Conservation (phyloP, 2,113 vertebrate genomes). For the Anoura caudifer region DNA sequence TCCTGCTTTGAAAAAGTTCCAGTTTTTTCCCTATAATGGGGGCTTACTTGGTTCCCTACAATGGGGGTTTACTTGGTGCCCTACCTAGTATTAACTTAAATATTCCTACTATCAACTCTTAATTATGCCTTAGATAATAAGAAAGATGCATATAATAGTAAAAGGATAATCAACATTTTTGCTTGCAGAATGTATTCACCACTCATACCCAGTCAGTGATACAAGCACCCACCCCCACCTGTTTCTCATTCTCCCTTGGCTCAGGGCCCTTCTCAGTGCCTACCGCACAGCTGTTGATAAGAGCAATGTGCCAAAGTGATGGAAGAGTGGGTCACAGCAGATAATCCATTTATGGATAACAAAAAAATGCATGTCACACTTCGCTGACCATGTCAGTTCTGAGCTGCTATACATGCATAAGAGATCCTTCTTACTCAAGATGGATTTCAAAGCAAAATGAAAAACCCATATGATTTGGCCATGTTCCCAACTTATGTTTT, state of each 20-base stretch:
- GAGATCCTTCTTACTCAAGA: conserved; percentile 11
- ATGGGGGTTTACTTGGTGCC: neutral
- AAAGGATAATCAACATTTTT: neutral
- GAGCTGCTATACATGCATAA: neutral
- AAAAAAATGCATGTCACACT: conserved; percentile 51
- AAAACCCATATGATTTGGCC: neutral
- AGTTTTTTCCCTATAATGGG: neutral
- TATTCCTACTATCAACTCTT: neutral
- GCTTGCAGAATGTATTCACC: neutral
- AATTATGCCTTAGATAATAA: neutral
- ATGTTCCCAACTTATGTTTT: neutral
- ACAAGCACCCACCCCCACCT: neutral
- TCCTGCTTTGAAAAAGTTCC: neutral
- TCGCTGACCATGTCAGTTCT: conserved; percentile 36
- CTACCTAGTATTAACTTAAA: neutral
- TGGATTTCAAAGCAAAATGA: conserved; percentile 27
- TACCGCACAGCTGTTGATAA: conserved; percentile 58
- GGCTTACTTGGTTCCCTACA: neutral
- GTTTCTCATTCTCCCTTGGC: conserved; percentile 59
- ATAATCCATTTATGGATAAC: conserved; percentile 69
- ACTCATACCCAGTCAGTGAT: neutral
- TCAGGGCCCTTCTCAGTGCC: conserved; percentile 31
- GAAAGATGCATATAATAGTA: neutral
- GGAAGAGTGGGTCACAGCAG: conserved; percentile 54
- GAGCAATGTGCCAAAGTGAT: conserved; percentile 36